These are phyloP conservation scores for Pangasius larnaudii DNA, from an alignment of 2,797 vertebrate species.

Conservation along the genomic window DNA sequence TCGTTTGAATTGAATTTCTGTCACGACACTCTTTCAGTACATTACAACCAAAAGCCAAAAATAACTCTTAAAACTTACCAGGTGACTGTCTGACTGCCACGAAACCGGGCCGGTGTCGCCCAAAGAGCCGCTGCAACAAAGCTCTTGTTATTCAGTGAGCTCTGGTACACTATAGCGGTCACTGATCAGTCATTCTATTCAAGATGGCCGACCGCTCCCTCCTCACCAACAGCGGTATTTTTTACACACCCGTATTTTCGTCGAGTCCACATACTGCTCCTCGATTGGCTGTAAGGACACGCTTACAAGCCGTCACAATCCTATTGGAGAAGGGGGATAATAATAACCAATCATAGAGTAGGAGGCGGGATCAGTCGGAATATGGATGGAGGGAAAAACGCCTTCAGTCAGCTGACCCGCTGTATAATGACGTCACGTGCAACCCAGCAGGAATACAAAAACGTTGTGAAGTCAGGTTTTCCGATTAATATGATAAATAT, in stretches of 20 bases:
- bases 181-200: slow-evolving; percentile 55
- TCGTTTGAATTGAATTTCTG: not conserved
- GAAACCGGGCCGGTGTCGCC: not conserved
- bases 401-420: slow-evolving; percentile 6
- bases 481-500: not conserved
- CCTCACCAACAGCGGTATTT: slow-evolving; percentile 30
- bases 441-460: not conserved
- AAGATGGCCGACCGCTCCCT: slow-evolving; percentile 64
- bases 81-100: slow-evolving; percentile 5
- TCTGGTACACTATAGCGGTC: slow-evolving; percentile 28
- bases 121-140: not conserved
- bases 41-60: not conserved
- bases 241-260: slow-evolving; percentile 25
- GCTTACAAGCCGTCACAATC: not conserved
- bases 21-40: not conserved
- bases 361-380: not conserved
- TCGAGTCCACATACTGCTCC: not conserved
- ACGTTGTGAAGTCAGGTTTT: not conserved
- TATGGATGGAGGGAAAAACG: not conserved
- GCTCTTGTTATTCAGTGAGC: slow-evolving; percentile 7
- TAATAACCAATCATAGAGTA: not conserved
- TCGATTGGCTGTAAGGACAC: not conserved
- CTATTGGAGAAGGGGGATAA: not conserved
- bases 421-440: slow-evolving; percentile 7
- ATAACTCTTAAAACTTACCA: not conserved